phyloP scores from a whole-genome alignment of 2,888 invertebrate genomes.

The Bursaphelenchus okinawaensis region DNA sequence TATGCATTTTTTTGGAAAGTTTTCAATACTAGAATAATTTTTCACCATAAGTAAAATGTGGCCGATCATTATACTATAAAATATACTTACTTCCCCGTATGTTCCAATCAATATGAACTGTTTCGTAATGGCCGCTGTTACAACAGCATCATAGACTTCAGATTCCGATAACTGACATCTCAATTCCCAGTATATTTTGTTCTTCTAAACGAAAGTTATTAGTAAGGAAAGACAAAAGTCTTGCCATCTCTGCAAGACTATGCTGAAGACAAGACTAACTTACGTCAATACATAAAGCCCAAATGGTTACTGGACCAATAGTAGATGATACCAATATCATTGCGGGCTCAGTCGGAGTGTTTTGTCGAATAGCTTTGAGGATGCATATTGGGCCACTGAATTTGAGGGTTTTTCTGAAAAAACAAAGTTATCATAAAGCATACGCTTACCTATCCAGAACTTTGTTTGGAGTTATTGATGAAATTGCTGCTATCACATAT shows the following conservation, averaged over 20 bases:
- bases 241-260: not conserved
- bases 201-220: conserved; percentile 3
- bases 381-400: conserved; percentile 27
- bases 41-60: too few species aligned
- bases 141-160: conserved; percentile 23
- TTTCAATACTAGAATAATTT: too few species aligned
- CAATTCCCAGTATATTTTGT: conserved; percentile 17
- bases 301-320: conserved; percentile 23
- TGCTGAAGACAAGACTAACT: not conserved
- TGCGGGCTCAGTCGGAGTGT: conserved; percentile 8
- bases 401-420: conserved; percentile 26
- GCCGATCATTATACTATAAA: not conserved
- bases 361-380: conserved; percentile 17
- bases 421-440: conserved; percentile 6
- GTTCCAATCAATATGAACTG: conserved; percentile 33
- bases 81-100: conserved; percentile 25
- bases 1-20: too few species aligned
- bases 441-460: conserved; percentile 23
- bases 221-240: too few species aligned
- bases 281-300: conserved; percentile 22
- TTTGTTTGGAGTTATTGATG: conserved; percentile 19
- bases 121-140: conserved; percentile 15
- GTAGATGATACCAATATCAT: conserved; percentile 23
- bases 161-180: conserved; percentile 18
- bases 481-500: conserved; percentile 27